These are phyloP conservation scores for Ctena decussata DNA, from an alignment of 2,888 invertebrate species.

Conservation along the genomic window DNA sequence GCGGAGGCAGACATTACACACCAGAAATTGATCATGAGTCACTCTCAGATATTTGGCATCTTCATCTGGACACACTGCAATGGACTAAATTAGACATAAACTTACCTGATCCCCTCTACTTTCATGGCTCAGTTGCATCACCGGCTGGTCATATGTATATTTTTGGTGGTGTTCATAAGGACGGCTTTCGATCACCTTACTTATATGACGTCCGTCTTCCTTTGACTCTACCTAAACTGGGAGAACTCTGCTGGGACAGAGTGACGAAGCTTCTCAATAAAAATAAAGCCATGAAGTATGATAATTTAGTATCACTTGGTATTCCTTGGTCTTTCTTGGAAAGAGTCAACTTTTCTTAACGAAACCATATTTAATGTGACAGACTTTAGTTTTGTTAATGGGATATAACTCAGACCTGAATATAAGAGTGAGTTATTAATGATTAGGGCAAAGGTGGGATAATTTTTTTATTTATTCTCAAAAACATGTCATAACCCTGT, in stretches of 20 bases:
- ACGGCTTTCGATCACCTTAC: constrained; percentile 90
- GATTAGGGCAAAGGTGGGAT: too few relatives aligned
- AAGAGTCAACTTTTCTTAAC: constrained; percentile 28
- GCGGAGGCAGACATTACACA: constrained; percentile 90
- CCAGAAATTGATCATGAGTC: constrained; percentile 88
- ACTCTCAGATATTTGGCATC: constrained; percentile 92
- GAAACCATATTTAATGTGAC: not conserved
- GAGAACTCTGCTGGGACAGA: constrained; percentile 96
- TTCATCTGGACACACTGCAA: constrained; percentile 91
- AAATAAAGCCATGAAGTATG: constrained; percentile 26
- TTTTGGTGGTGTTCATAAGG: constrained; percentile 85
- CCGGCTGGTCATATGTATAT: constrained; percentile 85
- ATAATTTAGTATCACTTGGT: constrained; percentile 39
- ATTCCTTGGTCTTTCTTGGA: constrained; percentile 63
- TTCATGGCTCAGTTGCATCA: constrained; percentile 94
- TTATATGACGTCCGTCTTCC: constrained; percentile 92
- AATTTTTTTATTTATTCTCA: too few relatives aligned
- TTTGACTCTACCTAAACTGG: constrained; percentile 93
- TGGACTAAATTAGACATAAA: constrained; percentile 92
- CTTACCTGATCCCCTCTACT: constrained; percentile 93
- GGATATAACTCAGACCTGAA: too few relatives aligned
- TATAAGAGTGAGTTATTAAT: too few relatives aligned
- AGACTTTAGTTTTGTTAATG: too few relatives aligned
- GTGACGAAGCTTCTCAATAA: constrained; percentile 83
- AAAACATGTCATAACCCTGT: too few relatives aligned